Evolutionary conservation across 1,140 invertebrate genomes (phyloP).

Genomic region (Diorhabda elongata): DNA sequence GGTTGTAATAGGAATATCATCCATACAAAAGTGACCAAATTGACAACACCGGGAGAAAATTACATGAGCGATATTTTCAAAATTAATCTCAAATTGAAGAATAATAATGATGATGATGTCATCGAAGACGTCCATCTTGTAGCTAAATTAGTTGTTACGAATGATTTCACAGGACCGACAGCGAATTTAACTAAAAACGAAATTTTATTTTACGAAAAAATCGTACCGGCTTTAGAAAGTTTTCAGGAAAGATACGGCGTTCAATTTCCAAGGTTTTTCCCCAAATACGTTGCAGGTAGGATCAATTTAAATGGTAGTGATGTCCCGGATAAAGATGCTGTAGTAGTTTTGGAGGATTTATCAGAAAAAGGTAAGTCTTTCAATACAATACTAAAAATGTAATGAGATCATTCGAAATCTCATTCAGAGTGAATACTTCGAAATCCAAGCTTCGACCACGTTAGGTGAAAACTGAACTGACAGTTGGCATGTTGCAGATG

Average conservation of each 20-base stretch:
- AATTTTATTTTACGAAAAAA: constrained; percentile 14
- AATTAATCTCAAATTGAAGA: constrained; percentile 8
- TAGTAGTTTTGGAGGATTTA: constrained; percentile 21
- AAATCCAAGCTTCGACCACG: too few relatives aligned
- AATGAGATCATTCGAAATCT: too few relatives aligned
- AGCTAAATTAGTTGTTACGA: constrained; percentile 7
- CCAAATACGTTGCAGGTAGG: constrained; percentile 15
- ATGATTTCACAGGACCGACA: background rate
- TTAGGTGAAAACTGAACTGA: too few relatives aligned
- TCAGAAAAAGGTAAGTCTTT: background rate
- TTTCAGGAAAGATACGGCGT: constrained; percentile 7
- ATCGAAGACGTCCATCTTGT: constrained; percentile 10
- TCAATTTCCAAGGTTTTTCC: constrained; percentile 9
- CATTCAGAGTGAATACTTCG: too few relatives aligned
- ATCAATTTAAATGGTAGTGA: constrained; percentile 12
- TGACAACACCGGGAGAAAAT: constrained; percentile 20
- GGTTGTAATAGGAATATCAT: background rate
- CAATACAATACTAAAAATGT: too few relatives aligned
- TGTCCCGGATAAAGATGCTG: constrained; percentile 14
- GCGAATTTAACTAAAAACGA: constrained; percentile 5
- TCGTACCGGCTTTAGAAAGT: constrained; percentile 10
- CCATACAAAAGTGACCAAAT: background rate
- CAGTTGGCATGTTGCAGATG: too few relatives aligned
- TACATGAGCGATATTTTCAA: constrained; percentile 15
- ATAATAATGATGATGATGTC: background rate